Evolutionary conservation across 1,140 invertebrate genomes (phyloP).

Genomic region (Bemisia tabaci): DNA sequence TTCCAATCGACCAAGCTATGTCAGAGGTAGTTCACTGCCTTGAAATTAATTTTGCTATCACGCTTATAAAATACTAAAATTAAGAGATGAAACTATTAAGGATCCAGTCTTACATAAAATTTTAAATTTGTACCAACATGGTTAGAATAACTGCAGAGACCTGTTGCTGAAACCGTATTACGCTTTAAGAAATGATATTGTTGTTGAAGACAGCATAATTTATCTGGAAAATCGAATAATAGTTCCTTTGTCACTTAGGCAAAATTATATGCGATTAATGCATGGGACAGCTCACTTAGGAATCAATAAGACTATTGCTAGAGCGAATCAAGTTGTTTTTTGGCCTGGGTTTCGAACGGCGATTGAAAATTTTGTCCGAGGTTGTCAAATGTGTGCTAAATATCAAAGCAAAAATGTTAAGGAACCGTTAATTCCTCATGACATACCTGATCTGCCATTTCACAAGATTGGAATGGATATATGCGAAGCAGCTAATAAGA

Average conservation of each 20-base stretch:
- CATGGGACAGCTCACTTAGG: no score
- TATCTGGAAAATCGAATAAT: no score
- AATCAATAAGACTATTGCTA: no score
- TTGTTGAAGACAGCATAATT: constrained; percentile 20
- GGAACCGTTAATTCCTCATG: constrained; percentile 23
- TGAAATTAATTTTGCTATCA: constrained; percentile 5
- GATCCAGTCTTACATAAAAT: constrained; percentile 15
- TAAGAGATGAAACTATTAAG: no score
- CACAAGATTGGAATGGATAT: no score
- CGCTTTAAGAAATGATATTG: constrained; percentile 19
- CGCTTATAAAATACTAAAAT: constrained; percentile 11
- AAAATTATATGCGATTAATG: constrained; percentile 25
- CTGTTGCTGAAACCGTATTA: constrained; percentile 22
- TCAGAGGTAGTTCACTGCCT: constrained; percentile 7
- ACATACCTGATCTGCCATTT: constrained; percentile 23
- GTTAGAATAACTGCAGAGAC: constrained; percentile 15
- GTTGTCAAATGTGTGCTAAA: no score
- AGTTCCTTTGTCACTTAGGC: constrained; percentile 24
- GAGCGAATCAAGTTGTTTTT: no score
- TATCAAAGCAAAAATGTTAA: constrained; percentile 24
- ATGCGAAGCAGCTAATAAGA: constrained; percentile 8
- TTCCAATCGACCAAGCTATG: no score
- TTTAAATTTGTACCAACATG: constrained; percentile 14
- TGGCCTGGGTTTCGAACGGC: no score
- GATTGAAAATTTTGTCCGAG: no score